phyloP scores from a whole-genome alignment of 2,113 vertebrate species.

The Tachuris rubrigastra region DNA sequence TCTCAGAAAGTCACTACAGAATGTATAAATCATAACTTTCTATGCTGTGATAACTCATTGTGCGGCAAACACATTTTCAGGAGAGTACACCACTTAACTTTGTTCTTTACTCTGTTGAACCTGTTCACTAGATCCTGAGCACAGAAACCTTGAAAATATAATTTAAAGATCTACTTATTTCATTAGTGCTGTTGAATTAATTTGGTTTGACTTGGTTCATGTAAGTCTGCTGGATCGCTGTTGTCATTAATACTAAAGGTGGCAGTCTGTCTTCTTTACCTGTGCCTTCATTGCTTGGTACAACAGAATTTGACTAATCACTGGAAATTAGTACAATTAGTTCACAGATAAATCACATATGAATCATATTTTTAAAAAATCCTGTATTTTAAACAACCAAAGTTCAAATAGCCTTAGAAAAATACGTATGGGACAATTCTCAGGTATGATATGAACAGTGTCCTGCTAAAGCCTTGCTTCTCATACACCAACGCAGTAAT shows the following conservation, averaged over 20 bases:
- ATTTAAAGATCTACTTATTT: not conserved
- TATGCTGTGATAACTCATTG: not conserved
- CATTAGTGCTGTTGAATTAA: not conserved
- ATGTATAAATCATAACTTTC: not conserved
- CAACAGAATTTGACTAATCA: not conserved
- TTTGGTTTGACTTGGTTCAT: constrained; percentile 14
- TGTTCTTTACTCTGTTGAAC: not conserved
- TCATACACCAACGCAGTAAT: not conserved
- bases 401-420: not conserved
- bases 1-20: not conserved
- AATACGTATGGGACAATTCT: not conserved
- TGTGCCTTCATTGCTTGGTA: not conserved
- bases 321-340: not conserved
- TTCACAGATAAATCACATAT: not conserved
- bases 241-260: not conserved
- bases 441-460: not conserved
- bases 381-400: not conserved
- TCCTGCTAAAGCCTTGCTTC: not conserved
- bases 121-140: not conserved
- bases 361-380: not conserved
- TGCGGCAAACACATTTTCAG: not conserved
- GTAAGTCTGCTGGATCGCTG: not conserved
- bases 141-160: not conserved
- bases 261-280: constrained; percentile 11
- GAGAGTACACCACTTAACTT: not conserved